These are phyloP conservation scores for Drosophila busckii DNA, from an alignment of 1,140 invertebrate genomes.

Conservation along the genomic window DNA sequence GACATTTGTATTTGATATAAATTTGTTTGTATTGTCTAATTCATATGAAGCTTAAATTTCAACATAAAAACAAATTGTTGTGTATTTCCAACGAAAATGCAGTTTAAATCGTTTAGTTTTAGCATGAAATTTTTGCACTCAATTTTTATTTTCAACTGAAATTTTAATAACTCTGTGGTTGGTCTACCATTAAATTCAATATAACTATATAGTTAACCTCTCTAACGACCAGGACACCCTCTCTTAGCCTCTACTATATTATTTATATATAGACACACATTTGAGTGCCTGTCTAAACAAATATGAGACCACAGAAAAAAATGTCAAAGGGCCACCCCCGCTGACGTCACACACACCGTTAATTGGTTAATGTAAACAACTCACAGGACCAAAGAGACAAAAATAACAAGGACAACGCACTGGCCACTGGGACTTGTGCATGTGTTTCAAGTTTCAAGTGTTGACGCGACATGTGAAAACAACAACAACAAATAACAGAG, in stretches of 20 bases:
- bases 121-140: no score
- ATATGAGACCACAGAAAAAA: constrained; percentile 61
- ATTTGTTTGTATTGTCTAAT: no score
- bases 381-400: constrained; percentile 32
- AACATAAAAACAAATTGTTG: no score
- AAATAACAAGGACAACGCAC: constrained; percentile 19
- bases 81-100: no score
- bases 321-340: constrained; percentile 63
- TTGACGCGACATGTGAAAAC: constrained; percentile 53
- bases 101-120: no score
- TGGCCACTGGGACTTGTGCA: constrained; percentile 28
- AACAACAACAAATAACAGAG: constrained; percentile 26
- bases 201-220: no score
- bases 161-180: no score
- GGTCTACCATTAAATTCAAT: no score
- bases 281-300: constrained; percentile 59
- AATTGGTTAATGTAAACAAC: constrained; percentile 76
- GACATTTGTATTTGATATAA: no score
- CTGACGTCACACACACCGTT: constrained; percentile 32
- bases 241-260: constrained; percentile 5
- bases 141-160: no score
- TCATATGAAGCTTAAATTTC: no score
- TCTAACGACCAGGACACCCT: no score
- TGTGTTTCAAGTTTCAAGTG: constrained; percentile 75
- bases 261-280: constrained; percentile 3